Conservation (phyloP, 1,140 invertebrate species). For the Drosophila saltans region DNA sequence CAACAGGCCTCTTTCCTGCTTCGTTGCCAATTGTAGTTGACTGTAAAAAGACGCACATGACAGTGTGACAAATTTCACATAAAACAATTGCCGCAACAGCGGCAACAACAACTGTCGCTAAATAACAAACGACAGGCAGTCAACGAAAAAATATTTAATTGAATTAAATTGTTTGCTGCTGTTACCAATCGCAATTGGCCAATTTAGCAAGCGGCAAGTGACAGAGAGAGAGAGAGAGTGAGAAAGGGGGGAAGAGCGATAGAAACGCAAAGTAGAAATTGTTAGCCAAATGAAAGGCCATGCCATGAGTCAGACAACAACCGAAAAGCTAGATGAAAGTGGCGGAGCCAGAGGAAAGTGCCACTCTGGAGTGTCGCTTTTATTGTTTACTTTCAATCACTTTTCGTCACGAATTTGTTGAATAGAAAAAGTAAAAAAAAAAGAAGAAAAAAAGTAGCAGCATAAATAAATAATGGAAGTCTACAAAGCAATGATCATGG, state of each 20-base stretch:
- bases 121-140: constrained; percentile 80
- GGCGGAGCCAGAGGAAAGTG: constrained; percentile 66
- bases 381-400: constrained; percentile 83
- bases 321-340: constrained; percentile 24
- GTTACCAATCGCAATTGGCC: constrained; percentile 82
- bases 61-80: constrained; percentile 81
- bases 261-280: constrained; percentile 72
- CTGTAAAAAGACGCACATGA: constrained; percentile 65
- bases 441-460: constrained; percentile 28
- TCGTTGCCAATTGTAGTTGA: constrained; percentile 13
- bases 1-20: neutral
- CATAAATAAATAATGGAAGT: constrained; percentile 60
- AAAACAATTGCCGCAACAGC: constrained; percentile 64
- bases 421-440: constrained; percentile 3
- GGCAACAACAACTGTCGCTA: constrained; percentile 70
- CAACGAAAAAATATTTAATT: constrained; percentile 82
- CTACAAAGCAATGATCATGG: neutral
- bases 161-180: constrained; percentile 82
- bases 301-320: constrained; percentile 37
- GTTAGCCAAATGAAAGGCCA: constrained; percentile 71
- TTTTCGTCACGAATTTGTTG: constrained; percentile 81
- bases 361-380: constrained; percentile 71
- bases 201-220: constrained; percentile 67
- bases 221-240: neutral
- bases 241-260: constrained; percentile 5